Base-by-base conservation (phyloP, 2,888 invertebrate genomes). In the Synanthedon myopaeformis region DNA sequence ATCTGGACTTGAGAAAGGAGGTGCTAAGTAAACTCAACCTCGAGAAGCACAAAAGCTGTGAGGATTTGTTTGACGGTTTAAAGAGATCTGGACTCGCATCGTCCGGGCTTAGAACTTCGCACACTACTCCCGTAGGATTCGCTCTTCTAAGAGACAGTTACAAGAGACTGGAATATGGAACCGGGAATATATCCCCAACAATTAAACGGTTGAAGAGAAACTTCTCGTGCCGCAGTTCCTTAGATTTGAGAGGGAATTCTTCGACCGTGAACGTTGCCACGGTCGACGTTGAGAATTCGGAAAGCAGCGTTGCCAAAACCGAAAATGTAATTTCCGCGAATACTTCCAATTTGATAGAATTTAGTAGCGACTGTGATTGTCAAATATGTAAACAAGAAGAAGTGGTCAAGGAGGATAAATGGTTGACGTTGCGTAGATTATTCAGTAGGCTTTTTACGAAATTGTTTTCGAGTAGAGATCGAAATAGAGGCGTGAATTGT, bases 281-380 rank as follows among this genome's bases (percentile, higher is more conserved):
- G 53, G 57, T 61, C 42, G 58, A 61, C 14, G 52, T 54, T 51
- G 56, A 55, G 5, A 48, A 49, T 13, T 45, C 52, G 23, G 57
- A 59, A 56, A 59, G 54, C 57, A 59, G 65, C 72, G 73, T 72
- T 74, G 76, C 75, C 75, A 76, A 72, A 60, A 58, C 55, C 51
- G 63, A 69, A 64, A 62, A 62, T 53, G 51, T 55, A 55, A 54
- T 59, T 58, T 52, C 61, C 57, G 63, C 67, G 58, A 65, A 74
- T 64, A 68, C 74, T 76, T 76, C 78, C 72, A 74, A 68, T 72
- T 59, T 61, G 59, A 67, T 82, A 76, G 78, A 69, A 56, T 59
- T 59, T 55, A 53, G 69, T 74, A 78, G 70, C 61, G 66, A 67
- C 62, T 86, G 86, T 76, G 75, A 81, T 62, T 87, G 85, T 79